Conservation (phyloP, 1,140 invertebrate genomes). For the Leptinotarsa defecta region DNA sequence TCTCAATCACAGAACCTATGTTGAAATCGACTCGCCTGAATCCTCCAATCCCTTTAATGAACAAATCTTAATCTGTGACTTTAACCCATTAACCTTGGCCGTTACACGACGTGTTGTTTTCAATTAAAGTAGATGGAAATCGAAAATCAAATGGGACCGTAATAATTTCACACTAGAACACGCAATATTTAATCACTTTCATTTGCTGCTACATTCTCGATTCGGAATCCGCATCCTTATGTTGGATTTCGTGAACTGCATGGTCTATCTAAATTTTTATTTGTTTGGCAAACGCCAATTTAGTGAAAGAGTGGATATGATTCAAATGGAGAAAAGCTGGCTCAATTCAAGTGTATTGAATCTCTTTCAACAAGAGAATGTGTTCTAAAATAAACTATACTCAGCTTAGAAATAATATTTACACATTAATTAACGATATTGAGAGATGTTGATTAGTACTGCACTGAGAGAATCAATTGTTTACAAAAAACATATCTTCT, state of each 20-base stretch:
- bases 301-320: too few relatives aligned
- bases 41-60: constrained; percentile 10
- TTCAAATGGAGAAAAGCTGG: too few relatives aligned
- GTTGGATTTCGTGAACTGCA: constrained; percentile 17
- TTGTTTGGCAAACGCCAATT: too few relatives aligned
- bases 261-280: neutral
- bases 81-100: constrained; percentile 47
- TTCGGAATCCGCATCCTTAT: constrained; percentile 1
- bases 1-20: too few relatives aligned
- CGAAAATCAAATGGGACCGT: constrained; percentile 29
- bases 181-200: constrained; percentile 45
- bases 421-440: too few relatives aligned
- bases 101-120: constrained; percentile 37
- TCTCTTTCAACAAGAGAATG: too few relatives aligned
- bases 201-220: constrained; percentile 22
- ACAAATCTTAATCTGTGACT: constrained; percentile 20
- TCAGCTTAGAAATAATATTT: too few relatives aligned
- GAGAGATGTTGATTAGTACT: too few relatives aligned
- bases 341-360: too few relatives aligned
- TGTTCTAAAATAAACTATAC: too few relatives aligned
- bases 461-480: too few relatives aligned
- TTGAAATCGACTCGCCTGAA: neutral
- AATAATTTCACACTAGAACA: constrained; percentile 26
- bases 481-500: too few relatives aligned
- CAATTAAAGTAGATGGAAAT: constrained; percentile 48